Conservation (phyloP, 30 jellyfish, hydroid and myxozoan genomes). For the Mastigias papua region DNA sequence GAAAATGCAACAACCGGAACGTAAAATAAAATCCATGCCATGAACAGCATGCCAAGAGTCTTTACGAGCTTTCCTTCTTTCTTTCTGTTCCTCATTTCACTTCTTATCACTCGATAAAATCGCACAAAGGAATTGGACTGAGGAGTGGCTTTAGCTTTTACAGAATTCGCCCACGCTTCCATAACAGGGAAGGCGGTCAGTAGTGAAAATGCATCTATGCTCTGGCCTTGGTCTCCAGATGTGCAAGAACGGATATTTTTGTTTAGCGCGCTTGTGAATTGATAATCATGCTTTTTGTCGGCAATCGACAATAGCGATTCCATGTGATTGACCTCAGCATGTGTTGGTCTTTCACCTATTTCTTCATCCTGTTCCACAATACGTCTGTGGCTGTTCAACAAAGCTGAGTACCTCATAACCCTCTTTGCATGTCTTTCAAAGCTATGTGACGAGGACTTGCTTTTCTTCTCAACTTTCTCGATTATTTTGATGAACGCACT, state of each 20-base stretch:
- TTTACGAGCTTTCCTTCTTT: conserved; percentile 66
- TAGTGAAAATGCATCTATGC: conserved; percentile 16
- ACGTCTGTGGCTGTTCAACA: conserved; percentile 7
- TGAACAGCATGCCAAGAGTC: conserved; percentile 60
- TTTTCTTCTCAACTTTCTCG: conserved; percentile 33
- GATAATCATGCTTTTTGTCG: neutral
- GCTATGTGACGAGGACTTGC: neutral
- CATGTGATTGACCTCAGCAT: conserved; percentile 38
- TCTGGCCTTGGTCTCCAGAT: neutral
- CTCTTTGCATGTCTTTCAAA: conserved; percentile 27
- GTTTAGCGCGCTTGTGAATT: neutral
- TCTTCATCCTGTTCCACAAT: conserved; percentile 19
- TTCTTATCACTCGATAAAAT: conserved; percentile 46
- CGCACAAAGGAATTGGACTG: conserved; percentile 57
- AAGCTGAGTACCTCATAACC: conserved; percentile 26
- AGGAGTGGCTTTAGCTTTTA: conserved; percentile 43
- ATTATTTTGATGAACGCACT: conserved; percentile 22
- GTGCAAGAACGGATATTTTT: neutral
- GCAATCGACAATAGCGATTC: conserved; percentile 33
- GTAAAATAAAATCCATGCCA: conserved; percentile 58
- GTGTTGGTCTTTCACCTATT: conserved; percentile 15
- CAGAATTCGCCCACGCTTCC: conserved; percentile 70
- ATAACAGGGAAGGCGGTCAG: conserved; percentile 59
- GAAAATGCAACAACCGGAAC: conserved; percentile 52
- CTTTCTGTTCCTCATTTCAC: conserved; percentile 54